Percentiles rank a stretch among this genome's conserved stretches.
phyloP scores from a whole-genome alignment of 2,797 vertebrate species.

The Micropoecilia bifurca region DNA sequence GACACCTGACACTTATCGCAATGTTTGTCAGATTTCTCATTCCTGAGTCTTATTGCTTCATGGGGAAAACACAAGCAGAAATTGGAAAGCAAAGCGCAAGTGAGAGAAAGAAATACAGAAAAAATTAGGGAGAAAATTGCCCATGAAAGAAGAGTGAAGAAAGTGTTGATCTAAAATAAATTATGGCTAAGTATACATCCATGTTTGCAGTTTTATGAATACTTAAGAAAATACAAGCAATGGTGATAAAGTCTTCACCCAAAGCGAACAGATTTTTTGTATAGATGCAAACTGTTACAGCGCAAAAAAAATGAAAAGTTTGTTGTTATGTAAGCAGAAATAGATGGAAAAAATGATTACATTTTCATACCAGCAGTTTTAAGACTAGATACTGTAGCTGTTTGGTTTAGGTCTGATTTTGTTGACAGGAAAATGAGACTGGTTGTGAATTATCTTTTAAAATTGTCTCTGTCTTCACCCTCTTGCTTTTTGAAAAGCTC shows the following conservation, averaged over 20 bases:
- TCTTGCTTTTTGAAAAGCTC: not conserved
- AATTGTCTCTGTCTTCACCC: not conserved
- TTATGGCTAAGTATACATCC: not conserved
- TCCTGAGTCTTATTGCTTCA: not conserved
- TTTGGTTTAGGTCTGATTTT: not conserved
- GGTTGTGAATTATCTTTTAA: not conserved
- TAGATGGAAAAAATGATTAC: not conserved
- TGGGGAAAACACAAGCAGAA: not conserved
- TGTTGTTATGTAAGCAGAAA: not conserved
- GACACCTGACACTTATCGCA: not conserved
- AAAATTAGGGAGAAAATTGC: not conserved
- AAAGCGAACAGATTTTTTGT: not conserved
- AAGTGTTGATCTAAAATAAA: not conserved
- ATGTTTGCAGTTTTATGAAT: not conserved
- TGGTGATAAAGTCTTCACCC: not conserved
- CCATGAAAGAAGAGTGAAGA: not conserved
- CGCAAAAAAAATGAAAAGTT: not conserved
- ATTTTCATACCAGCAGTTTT: not conserved
- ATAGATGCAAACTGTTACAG: not conserved
- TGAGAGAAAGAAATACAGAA: not conserved
- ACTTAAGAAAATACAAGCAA: not conserved
- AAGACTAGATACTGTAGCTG: not conserved
- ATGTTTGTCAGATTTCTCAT: slow-evolving; percentile 1
- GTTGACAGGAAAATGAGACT: not conserved
- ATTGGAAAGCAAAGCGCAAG: not conserved